A percentile compares a stretch with the other conserved stretches of the same genome.
phyloP scores from a whole-genome alignment of 2,113 vertebrate genomes.

The Spheniscus mendiculus region DNA sequence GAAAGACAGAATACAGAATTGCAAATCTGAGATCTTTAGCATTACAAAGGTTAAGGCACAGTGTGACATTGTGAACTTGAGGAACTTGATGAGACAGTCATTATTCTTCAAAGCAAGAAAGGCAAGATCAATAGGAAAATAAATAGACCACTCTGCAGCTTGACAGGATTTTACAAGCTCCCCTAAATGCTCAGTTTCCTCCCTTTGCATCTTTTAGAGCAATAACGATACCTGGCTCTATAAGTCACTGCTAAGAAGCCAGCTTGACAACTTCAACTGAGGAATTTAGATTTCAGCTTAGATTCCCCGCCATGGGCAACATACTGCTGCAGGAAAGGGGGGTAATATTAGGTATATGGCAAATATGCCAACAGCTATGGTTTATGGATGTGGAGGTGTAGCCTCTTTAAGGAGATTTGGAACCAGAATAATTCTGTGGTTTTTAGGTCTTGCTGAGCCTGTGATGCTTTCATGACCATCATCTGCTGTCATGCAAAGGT shows the following conservation, averaged over 20 bases:
- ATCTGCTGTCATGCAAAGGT: background rate
- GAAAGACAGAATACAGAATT: background rate
- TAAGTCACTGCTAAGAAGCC: background rate
- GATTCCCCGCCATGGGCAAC: background rate
- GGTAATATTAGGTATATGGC: background rate
- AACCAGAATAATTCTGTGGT: background rate
- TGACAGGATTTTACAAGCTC: conserved; percentile 20
- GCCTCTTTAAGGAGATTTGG: background rate
- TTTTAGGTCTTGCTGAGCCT: background rate
- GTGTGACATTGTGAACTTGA: background rate
- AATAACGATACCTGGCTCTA: background rate
- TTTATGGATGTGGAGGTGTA: background rate
- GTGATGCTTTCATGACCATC: background rate
- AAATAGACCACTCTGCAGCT: background rate
- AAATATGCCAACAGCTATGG: background rate
- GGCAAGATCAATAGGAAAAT: conserved; percentile 28
- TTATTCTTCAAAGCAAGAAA: conserved; percentile 14
- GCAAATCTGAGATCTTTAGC: conserved; percentile 22
- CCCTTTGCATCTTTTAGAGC: background rate
- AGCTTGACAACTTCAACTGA: background rate
- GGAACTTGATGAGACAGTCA: background rate
- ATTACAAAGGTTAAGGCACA: conserved; percentile 32
- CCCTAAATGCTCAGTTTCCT: conserved; percentile 2
- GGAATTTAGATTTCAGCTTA: background rate
- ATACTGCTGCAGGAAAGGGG: background rate